These are phyloP conservation scores for Misgurnus mizolepis DNA, from an alignment of 2,113 vertebrate species.

Conservation along the genomic window DNA sequence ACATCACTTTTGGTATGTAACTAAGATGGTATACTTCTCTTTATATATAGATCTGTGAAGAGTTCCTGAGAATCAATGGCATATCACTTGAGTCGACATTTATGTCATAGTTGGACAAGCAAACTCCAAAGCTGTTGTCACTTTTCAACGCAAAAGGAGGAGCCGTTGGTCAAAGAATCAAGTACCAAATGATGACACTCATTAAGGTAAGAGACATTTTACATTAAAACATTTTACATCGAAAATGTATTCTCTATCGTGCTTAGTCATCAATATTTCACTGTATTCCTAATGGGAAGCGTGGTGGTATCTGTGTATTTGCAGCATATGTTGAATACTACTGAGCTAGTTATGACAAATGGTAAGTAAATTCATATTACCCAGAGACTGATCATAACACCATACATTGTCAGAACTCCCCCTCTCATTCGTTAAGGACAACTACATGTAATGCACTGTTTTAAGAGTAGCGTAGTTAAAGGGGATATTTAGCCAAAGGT, in stretches of 20 bases:
- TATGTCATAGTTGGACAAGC: slow-evolving; percentile 42
- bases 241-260: slow-evolving; percentile 7
- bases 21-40: slow-evolving; percentile 5
- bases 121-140: slow-evolving; percentile 38
- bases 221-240: not conserved
- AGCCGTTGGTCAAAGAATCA: slow-evolving; percentile 42
- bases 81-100: slow-evolving; percentile 41
- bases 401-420: slow-evolving; percentile 7
- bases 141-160: slow-evolving; percentile 46
- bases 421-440: not conserved
- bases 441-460: not conserved
- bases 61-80: slow-evolving; percentile 42
- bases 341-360: not conserved
- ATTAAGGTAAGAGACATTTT: slow-evolving; percentile 23
- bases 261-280: slow-evolving; percentile 10
- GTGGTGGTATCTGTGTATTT: slow-evolving; percentile 13
- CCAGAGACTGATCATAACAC: slow-evolving; percentile 13
- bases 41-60: slow-evolving; percentile 42
- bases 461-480: no score
- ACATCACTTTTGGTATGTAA: slow-evolving; percentile 3
- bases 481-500: no score
- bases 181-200: slow-evolving; percentile 22
- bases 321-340: slow-evolving; percentile 5
- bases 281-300: not conserved
- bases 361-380: slow-evolving; percentile 3